A percentile compares a stretch with the other conserved stretches of the same genome.
phyloP scores from a whole-genome alignment of 2,797 vertebrate species.

The Carapus acus region DNA sequence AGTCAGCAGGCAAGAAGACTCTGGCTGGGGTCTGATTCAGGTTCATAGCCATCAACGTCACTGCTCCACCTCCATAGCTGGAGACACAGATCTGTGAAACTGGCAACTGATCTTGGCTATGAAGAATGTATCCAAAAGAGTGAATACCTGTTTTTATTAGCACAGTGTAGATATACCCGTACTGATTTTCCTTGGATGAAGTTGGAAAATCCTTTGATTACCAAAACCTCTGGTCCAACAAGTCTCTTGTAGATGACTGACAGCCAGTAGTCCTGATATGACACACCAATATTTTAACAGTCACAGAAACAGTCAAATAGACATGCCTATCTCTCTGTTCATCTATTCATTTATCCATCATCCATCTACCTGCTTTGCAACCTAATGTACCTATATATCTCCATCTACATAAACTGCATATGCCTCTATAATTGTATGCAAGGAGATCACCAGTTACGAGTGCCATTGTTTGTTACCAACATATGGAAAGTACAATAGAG shows the following conservation, averaged over 20 bases:
- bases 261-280: conserved; percentile 88
- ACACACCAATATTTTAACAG: no score
- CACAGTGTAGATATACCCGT: conserved; percentile 88
- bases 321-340: background rate
- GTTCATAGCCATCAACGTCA: conserved; percentile 85
- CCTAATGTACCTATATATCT: no score
- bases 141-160: conserved; percentile 74
- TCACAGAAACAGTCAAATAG: no score
- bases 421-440: no score
- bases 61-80: conserved; percentile 76
- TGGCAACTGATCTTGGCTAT: fast-evolving
- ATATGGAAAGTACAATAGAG: no score
- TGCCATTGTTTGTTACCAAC: no score
- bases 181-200: conserved; percentile 47
- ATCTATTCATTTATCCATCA: no score
- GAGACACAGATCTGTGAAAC: conserved; percentile 27
- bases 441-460: no score
- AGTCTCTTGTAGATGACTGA: conserved; percentile 88
- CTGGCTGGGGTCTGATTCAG: conserved; percentile 65
- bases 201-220: conserved; percentile 27
- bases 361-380: no score
- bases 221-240: conserved; percentile 82
- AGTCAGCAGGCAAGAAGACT: conserved; percentile 63
- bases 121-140: fast-evolving
- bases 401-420: no score